These are phyloP conservation scores for Hypomecis punctinalis DNA, from an alignment of 2,888 invertebrate genomes.

Conservation along the genomic window DNA sequence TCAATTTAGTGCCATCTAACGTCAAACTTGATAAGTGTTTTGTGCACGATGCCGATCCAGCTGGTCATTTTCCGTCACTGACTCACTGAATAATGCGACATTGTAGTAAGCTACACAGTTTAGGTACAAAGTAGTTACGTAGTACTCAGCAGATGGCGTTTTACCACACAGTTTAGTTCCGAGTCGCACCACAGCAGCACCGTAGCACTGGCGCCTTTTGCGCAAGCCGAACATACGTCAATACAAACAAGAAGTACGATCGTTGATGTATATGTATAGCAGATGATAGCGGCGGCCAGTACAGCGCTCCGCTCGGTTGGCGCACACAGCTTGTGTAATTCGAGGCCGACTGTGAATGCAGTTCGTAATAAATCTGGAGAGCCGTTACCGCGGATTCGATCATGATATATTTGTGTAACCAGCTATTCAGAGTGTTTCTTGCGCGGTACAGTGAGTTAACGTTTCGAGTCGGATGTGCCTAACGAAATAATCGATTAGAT, in stretches of 20 bases:
- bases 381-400: constrained; percentile 64
- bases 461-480: constrained; percentile 53
- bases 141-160: constrained; percentile 51
- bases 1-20: constrained; percentile 28
- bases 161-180: constrained; percentile 32
- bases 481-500: constrained; percentile 60
- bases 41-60: not conserved
- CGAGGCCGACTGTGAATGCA: constrained; percentile 72
- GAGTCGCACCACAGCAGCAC: constrained; percentile 50
- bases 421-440: constrained; percentile 49
- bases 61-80: too few species aligned
- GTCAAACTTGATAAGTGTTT: not conserved
- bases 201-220: constrained; percentile 49
- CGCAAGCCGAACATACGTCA: constrained; percentile 76
- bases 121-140: not conserved
- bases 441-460: constrained; percentile 60
- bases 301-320: constrained; percentile 69
- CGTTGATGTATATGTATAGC: constrained; percentile 70
- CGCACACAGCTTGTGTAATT: constrained; percentile 73
- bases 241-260: constrained; percentile 77
- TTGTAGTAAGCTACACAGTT: too few species aligned
- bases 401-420: constrained; percentile 67
- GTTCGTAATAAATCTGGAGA: constrained; percentile 61
- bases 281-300: constrained; percentile 72
- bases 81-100: too few species aligned